phyloP scores from a whole-genome alignment of 1,140 invertebrate genomes.

The Drosophila triauraria region DNA sequence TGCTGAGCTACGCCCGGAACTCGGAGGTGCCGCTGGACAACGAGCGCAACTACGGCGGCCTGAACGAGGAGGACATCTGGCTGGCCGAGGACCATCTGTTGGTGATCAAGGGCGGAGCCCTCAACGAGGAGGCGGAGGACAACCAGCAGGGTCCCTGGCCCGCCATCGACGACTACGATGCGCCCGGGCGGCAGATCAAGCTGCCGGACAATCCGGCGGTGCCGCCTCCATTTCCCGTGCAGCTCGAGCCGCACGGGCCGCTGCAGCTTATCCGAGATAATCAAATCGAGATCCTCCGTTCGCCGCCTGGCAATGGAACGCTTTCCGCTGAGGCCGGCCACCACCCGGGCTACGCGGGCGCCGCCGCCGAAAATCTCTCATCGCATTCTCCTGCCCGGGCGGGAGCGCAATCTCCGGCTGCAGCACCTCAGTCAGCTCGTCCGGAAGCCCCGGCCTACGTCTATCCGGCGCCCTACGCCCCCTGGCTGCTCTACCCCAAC shows the following conservation, averaged over 20 bases:
- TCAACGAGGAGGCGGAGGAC: conserved; percentile 76
- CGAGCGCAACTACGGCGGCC: conserved; percentile 91
- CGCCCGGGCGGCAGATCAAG: conserved; percentile 92
- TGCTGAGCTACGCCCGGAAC: conserved; percentile 92
- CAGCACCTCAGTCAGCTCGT: conserved; percentile 62
- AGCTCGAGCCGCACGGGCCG: conserved; percentile 92
- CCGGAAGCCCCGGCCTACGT: conserved; percentile 59
- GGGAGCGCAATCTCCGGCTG: conserved; percentile 62
- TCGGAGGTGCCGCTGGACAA: conserved; percentile 92
- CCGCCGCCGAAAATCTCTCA: conserved; percentile 57
- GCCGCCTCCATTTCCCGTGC: conserved; percentile 95
- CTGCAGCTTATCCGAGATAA: conserved; percentile 85
- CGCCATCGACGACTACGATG: conserved; percentile 93
- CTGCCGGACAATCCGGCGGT: conserved; percentile 90
- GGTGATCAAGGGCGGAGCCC: conserved; percentile 91
- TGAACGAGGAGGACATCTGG: conserved; percentile 94
- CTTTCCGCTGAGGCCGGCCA: conserved; percentile 54
- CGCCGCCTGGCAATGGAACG: conserved; percentile 79
- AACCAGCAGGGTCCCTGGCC: conserved; percentile 87
- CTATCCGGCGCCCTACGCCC: conserved; percentile 77
- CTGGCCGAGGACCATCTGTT: conserved; percentile 94
- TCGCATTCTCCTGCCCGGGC: conserved; percentile 81
- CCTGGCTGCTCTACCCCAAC: conserved; percentile 80
- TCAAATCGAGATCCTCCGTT: conserved; percentile 83
- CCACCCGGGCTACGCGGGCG: conserved; percentile 41